A percentile compares a stretch with the other conserved stretches of the same genome.
phyloP scores from a whole-genome alignment of 2,888 invertebrate species.

The Orthosia incerta region DNA sequence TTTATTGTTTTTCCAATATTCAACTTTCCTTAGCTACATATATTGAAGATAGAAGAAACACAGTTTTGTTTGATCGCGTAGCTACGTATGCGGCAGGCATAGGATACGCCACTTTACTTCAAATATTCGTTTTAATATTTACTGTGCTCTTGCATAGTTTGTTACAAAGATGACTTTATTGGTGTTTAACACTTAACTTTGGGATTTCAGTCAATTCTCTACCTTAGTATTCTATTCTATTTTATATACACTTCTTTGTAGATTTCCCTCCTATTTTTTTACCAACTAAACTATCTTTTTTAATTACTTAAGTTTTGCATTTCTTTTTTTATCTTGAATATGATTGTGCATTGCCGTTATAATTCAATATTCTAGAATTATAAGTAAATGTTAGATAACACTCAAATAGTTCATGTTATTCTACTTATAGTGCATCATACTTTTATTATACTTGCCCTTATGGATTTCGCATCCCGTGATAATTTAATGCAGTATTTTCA shows the following conservation, averaged over 20 bases:
- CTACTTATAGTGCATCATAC: constrained; percentile 61
- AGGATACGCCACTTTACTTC: constrained; percentile 5
- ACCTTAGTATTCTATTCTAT: constrained; percentile 38
- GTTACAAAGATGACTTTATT: constrained; percentile 39
- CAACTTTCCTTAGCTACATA: not conserved
- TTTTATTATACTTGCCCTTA: constrained; percentile 75
- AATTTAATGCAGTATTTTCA: constrained; percentile 75
- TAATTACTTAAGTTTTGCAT: constrained; percentile 16
- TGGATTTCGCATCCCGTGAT: constrained; percentile 81
- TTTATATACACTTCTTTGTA: constrained; percentile 39
- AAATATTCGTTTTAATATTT: constrained; percentile 31
- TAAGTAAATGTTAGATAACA: constrained; percentile 35
- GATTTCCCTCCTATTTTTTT: constrained; percentile 23
- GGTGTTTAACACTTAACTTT: constrained; percentile 36
- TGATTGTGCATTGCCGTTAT: constrained; percentile 25
- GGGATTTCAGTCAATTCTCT: constrained; percentile 42
- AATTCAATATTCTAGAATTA: constrained; percentile 20
- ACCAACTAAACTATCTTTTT: constrained; percentile 18
- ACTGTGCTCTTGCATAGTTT: constrained; percentile 40
- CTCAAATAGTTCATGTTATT: constrained; percentile 31
- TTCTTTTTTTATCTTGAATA: constrained; percentile 28
- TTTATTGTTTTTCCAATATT: constrained; percentile 4
- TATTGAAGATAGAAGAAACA: not conserved
- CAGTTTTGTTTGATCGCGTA: constrained; percentile 13
- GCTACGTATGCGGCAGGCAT: constrained; percentile 3